phyloP scores from a whole-genome alignment of 2,113 vertebrate species.

The Orycteropus afer region DNA sequence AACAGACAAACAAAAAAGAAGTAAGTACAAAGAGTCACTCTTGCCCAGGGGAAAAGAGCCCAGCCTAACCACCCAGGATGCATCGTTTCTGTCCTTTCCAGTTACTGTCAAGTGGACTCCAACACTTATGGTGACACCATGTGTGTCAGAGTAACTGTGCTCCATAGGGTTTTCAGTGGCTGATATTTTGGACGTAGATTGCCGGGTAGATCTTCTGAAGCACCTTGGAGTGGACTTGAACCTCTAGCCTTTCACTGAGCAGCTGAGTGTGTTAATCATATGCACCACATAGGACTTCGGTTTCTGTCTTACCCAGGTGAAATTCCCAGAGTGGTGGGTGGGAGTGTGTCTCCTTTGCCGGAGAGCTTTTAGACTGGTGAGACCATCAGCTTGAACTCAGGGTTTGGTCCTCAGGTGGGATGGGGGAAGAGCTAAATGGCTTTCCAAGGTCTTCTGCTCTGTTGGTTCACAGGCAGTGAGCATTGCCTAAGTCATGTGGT shows the following conservation, averaged over 20 bases:
- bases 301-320: background rate
- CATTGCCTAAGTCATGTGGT: background rate
- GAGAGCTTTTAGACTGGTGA: background rate
- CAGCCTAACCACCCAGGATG: background rate
- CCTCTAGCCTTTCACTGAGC: background rate
- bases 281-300: background rate
- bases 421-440: background rate
- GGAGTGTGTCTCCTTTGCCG: rapidly evolving
- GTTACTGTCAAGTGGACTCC: background rate
- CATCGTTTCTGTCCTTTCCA: background rate
- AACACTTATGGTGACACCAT: too few relatives aligned
- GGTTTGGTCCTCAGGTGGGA: background rate
- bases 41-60: rapidly evolving
- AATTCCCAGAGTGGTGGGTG: background rate
- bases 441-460: background rate
- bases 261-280: too few relatives aligned
- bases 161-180: background rate
- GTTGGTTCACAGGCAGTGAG: background rate
- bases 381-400: background rate
- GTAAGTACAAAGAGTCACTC: slow-evolving; percentile 45
- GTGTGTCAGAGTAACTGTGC: background rate
- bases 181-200: background rate
- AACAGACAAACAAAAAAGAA: too few relatives aligned
- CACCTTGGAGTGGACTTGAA: background rate
- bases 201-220: background rate